Evolutionary conservation across 2,888 invertebrate genomes (phyloP).

Genomic region (Plagiodera versicolora): DNA sequence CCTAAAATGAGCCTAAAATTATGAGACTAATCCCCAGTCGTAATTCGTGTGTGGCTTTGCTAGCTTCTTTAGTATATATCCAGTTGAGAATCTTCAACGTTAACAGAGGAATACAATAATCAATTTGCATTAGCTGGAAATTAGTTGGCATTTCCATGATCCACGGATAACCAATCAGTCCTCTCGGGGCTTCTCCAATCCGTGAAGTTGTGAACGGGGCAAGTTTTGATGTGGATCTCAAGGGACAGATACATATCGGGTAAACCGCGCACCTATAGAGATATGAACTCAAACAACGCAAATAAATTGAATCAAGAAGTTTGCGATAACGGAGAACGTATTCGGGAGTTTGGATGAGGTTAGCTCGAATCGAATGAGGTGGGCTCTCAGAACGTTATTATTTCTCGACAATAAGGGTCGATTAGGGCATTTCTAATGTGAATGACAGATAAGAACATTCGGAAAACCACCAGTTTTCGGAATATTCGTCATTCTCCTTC

Average conservation of each 20-base stretch:
- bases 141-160: too few species aligned
- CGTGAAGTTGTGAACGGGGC: background rate
- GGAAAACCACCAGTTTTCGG: too few species aligned
- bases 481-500: too few species aligned
- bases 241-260: background rate
- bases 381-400: background rate
- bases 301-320: constrained; percentile 1
- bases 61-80: too few species aligned
- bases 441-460: too few species aligned
- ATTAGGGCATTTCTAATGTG: background rate
- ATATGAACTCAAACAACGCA: background rate
- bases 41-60: too few species aligned
- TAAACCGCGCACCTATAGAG: background rate
- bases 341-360: background rate
- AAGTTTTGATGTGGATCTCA: background rate
- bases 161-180: too few species aligned
- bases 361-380: background rate
- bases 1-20: too few species aligned
- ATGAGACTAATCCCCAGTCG: too few species aligned
- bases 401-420: background rate
- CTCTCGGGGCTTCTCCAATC: background rate
- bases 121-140: too few species aligned
- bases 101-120: too few species aligned
- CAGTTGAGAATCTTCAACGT: background rate
- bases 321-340: background rate